Conservation (phyloP, 2,888 invertebrate species). For the Laothoe populi region DNA sequence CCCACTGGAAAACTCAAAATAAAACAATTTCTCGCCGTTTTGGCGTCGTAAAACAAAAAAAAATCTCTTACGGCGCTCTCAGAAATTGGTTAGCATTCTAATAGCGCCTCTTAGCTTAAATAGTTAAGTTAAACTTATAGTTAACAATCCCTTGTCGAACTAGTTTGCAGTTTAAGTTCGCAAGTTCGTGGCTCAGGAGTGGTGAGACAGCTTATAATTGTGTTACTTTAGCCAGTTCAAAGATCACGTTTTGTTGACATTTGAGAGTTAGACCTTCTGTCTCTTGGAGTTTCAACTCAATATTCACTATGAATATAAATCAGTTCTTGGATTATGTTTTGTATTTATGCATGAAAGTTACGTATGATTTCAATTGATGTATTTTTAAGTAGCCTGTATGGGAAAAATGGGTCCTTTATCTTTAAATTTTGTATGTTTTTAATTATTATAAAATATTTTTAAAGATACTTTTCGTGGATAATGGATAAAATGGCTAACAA, state of each 20-base stretch:
- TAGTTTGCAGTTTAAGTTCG: constrained; percentile 9
- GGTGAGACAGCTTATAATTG: constrained; percentile 1
- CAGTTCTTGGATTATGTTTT: too few species aligned
- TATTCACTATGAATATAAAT: neutral
- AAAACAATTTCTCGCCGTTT: too few species aligned
- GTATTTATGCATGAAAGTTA: too few species aligned
- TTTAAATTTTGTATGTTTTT: too few species aligned
- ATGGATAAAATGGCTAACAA: too few species aligned
- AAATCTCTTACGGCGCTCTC: neutral
- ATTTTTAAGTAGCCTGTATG: too few species aligned
- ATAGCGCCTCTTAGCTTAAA: neutral
- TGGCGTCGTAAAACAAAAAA: too few species aligned
- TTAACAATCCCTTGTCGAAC: neutral
- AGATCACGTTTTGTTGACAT: neutral
- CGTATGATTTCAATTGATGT: too few species aligned
- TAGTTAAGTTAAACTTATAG: neutral
- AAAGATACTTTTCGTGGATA: too few species aligned
- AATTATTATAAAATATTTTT: too few species aligned
- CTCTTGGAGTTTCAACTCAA: neutral
- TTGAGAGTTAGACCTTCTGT: neutral
- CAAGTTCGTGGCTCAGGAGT: neutral
- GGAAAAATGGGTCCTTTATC: too few species aligned
- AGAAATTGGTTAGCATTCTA: neutral
- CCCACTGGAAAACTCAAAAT: too few species aligned
- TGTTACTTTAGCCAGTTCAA: neutral